Evolutionary conservation across 1,140 invertebrate genomes (phyloP), one percentile per base, ranked within the genome.

Genomic region (Hirudo medicinalis): DNA sequence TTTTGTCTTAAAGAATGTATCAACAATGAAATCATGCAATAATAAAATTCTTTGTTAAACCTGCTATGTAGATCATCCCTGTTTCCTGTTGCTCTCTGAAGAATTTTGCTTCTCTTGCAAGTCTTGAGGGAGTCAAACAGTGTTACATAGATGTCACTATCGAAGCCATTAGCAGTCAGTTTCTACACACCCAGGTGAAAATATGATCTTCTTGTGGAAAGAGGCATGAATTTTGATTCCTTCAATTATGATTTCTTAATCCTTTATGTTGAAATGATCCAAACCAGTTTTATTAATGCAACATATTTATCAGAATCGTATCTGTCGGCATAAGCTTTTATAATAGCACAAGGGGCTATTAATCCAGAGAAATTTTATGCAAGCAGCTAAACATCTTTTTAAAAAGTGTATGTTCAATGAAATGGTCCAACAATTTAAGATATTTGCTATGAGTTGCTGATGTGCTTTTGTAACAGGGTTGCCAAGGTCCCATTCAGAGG

Each of bases 171-270:
- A n/a, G 22, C 22, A 63, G 57, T 32, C 29, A 22, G 8, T 63
- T 63, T 63, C 57, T 63, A n/a, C 11, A 63, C 57, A 63, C 57
- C 8, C 57, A 63, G 57, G 57, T 63, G 22, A 63, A 13, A 11
- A 11, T 63, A 0, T 6, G 13, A 49, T 49, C 43, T 49, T 13
- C 43, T 49, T 49, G 43, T 49, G 15, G 15, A 49, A 49, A 49
- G 32, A 36, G 32, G 32, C 32, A 36, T 36, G 32, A 6, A 6
- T 36, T 36, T 36, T 36, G 32, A 36, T 36, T 36, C 6, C 32
- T 36, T 36, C 32, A 36, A 36, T 36, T 36, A 36, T 6, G 32
- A 36, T 36, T 6, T 2, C 6, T 36, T 36, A 36, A 2, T 36
- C 32, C 32, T 36, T 36, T 6, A 36, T 2, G 32, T 36, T 6